Percentiles rank a stretch among this genome's conserved stretches.
Evolutionary conservation across 2,113 vertebrate species (phyloP).

Genomic region (Labeo rohita): DNA sequence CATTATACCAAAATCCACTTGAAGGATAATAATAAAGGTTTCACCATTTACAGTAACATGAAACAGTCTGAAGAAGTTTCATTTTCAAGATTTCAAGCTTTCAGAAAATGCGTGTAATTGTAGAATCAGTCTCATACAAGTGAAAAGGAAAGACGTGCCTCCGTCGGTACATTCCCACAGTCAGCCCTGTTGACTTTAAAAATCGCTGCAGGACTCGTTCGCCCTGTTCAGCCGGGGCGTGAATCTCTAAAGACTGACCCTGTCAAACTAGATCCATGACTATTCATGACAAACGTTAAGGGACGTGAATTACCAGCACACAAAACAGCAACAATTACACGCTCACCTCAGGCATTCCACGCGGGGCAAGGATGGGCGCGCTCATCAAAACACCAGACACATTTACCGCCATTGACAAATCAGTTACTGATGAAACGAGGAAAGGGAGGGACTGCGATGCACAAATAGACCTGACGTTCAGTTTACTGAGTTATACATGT

Average conservation of each 20-base stretch:
- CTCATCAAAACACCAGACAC: constrained; percentile 50
- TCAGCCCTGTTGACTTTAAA: neutral
- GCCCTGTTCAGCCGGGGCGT: neutral
- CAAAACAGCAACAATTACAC: neutral
- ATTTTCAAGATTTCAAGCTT: neutral
- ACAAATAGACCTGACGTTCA: neutral
- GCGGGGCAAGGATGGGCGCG: constrained; percentile 46
- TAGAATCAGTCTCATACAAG: neutral
- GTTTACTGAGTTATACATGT: neutral
- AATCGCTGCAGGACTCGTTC: neutral
- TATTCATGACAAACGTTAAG: constrained; percentile 1
- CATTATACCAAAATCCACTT: neutral
- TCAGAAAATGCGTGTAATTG: neutral
- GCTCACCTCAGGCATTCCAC: neutral
- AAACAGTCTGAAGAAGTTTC: neutral
- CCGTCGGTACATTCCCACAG: neutral
- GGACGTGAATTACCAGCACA: too few species aligned
- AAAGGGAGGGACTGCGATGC: neutral
- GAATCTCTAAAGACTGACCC: constrained; percentile 25
- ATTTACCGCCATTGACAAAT: neutral
- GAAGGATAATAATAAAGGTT: neutral
- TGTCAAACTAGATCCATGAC: constrained; percentile 46
- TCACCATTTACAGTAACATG: neutral
- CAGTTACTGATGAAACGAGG: neutral
- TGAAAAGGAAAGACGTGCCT: neutral